Percentiles rank a stretch among this genome's conserved stretches.
These are phyloP conservation scores for Sebastes itinus DNA, from an alignment of 2,797 vertebrate species.

Conservation along the genomic window DNA sequence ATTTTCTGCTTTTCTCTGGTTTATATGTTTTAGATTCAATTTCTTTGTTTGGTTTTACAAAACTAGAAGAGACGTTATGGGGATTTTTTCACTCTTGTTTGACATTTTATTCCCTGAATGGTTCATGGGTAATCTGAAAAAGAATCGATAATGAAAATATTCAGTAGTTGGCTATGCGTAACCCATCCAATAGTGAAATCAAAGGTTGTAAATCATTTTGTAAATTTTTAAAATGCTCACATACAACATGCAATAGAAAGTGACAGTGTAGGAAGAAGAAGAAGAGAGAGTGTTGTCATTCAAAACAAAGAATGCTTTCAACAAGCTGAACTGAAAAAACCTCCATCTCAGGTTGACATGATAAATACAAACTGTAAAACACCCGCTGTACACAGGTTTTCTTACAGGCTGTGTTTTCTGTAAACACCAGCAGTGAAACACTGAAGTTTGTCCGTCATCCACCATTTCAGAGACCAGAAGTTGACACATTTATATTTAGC, in stretches of 20 bases:
- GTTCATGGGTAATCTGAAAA: not conserved
- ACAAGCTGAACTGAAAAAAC: not conserved
- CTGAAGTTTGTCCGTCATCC: not conserved
- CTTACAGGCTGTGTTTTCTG: constrained; percentile 22
- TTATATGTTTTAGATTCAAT: not conserved
- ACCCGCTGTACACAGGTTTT: not conserved
- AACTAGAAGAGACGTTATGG: not conserved
- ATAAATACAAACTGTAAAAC: not conserved
- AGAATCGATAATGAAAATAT: not conserved
- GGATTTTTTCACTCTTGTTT: not conserved
- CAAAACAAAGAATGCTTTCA: not conserved
- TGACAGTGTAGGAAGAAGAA: not conserved
- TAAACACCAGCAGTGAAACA: constrained; percentile 34
- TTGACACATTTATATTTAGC: constrained; percentile 4
- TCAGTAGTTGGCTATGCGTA: not conserved
- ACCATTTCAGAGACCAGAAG: not conserved
- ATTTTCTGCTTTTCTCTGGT: not conserved
- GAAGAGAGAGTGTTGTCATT: not conserved
- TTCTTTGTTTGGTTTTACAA: not conserved
- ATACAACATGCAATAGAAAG: not conserved
- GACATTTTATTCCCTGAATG: not conserved
- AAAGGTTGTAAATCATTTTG: not conserved
- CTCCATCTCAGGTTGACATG: not conserved
- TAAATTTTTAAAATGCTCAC: not conserved
- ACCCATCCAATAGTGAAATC: not conserved